Evolutionary conservation across 2,797 vertebrate genomes (phyloP), one percentile per base, ranked within the genome.

Genomic region (Graptemys geographica): DNA sequence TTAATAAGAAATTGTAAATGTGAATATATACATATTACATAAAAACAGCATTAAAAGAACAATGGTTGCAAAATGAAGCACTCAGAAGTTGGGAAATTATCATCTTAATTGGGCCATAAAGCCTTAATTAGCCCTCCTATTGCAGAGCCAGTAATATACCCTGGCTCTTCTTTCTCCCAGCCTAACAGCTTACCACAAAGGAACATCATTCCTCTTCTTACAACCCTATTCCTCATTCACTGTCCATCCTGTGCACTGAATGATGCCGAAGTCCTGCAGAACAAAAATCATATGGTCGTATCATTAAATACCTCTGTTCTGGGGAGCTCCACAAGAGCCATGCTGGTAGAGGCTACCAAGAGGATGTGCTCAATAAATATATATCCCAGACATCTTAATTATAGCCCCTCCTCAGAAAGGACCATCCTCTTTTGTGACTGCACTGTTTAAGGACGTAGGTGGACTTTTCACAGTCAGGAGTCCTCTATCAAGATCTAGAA

Each of bases 41-140:
- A 89, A 59, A 96, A 94, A 96, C 87, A 87, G 69, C 88, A 90
- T 95, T 96, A 95, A 90, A 93, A 89, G 69, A 94, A 84, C 90
- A 90, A 90, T 84, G n/a, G n/a, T n/a, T 95, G 81, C 16, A 76
- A 93, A 96, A 94, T 90, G 85, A 90, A 92, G 76, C 85, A 92
- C 81, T 91, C 33, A 95, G n/a, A 88, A 88, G 6, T 88, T 78
- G 85, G 27, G 28, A 25, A 96, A 94, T 59, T 79, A 81, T 86
- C 85, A 84, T 72, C 23, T 79, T 89, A 72, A 41, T 23, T 41
- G n/a, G 18, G n/a, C 19, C 65, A 72, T 23, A 10, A 72, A 72
- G 65, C 19, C 65, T 72, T 21, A 94, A 88, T 96, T 94, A 96
- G 41, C 15, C 18, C 23, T 78, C 15, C 65, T 83, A 11, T 15